Evolutionary conservation across 2,888 invertebrate genomes (phyloP).

Genomic region (Eupithecia subumbrata): DNA sequence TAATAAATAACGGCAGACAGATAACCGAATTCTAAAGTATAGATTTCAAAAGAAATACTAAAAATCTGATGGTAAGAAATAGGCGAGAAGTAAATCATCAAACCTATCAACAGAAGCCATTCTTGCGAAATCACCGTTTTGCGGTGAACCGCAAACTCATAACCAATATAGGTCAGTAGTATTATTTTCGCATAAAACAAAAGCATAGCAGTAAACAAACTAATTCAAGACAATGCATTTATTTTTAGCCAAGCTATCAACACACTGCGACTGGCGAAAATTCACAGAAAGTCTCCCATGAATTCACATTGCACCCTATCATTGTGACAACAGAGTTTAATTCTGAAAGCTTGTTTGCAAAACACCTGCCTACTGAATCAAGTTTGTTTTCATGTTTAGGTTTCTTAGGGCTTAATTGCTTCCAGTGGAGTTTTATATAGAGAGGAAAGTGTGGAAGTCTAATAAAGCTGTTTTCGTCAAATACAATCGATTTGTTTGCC

Average conservation of each 20-base stretch:
- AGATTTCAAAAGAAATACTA: slow-evolving; percentile 1
- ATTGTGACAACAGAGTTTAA: not conserved
- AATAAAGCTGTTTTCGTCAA: slow-evolving; percentile 2
- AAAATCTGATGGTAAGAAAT: not conserved
- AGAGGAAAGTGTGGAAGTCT: not conserved
- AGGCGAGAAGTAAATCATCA: not conserved
- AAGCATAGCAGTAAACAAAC: slow-evolving; percentile 38
- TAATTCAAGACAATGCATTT: slow-evolving; percentile 52
- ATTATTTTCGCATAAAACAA: slow-evolving; percentile 49
- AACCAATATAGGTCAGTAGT: slow-evolving; percentile 49
- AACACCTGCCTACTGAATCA: not conserved
- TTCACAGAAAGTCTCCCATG: slow-evolving; percentile 16
- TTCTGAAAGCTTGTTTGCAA: not conserved
- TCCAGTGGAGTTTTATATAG: not conserved
- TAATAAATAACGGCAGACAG: not conserved
- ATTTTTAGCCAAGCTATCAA: slow-evolving; percentile 44
- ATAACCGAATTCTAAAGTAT: not conserved
- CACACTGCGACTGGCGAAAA: slow-evolving; percentile 19
- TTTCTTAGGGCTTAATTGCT: not conserved
- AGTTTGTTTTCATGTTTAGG: not conserved
- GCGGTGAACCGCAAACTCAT: slow-evolving; percentile 46
- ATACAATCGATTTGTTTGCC: slow-evolving; percentile 56
- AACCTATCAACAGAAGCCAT: slow-evolving; percentile 19
- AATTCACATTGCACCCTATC: slow-evolving; percentile 5
- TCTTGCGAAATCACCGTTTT: slow-evolving; percentile 39